Evolutionary conservation across 1,140 invertebrate genomes (phyloP), one percentile per base, ranked within the genome.

Genomic region (Temnothorax curvispinosus): DNA sequence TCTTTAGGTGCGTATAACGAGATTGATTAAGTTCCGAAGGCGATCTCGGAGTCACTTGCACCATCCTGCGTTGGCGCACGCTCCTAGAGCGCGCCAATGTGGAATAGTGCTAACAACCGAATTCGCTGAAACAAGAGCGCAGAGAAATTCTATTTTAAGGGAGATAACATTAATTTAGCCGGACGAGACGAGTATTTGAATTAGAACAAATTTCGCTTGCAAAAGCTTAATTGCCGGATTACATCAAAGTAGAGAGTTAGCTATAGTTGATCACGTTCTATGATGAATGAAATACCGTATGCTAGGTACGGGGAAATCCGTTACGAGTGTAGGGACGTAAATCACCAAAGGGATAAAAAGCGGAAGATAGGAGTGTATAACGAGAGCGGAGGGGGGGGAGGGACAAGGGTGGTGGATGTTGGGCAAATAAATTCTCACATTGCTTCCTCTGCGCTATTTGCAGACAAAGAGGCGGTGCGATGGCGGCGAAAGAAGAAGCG

Each of bases 1-100:
- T 94, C 94, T 95, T 93, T 95, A 95, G 95, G 95, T 95, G 65
- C 35, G 87, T 58, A 76, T 67, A 67, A 18, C 47, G 2, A 54
- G 7, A 21, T 21, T 1, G 13, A 65, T 65, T 50, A 35, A 21
- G 15, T 78, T 47, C 3, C 38, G 18, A 44, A 44, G 13, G 13
- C 8, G 41, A 67, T 21, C 27, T 69, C 41, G n/a, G 11, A 5
- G 8, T 67, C 13, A 7, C 11, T 67, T 44, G 18, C 21, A 27
- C 9, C 35, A 18, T 35, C n/a, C 9, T 13, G 18, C n/a, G 7
- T 3, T 41, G 38, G 38, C 41, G 35, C 32, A 38, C 32, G 9
- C 18, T 2, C 18, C 27, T 27, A 27, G 27, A 27, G 6, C 32
- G 35, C 1, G 7, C 9, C 18, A 47, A 18, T 69, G 11, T 13